phyloP scores from a whole-genome alignment of 2,888 invertebrate genomes.

The Trichopoda pennipes region DNA sequence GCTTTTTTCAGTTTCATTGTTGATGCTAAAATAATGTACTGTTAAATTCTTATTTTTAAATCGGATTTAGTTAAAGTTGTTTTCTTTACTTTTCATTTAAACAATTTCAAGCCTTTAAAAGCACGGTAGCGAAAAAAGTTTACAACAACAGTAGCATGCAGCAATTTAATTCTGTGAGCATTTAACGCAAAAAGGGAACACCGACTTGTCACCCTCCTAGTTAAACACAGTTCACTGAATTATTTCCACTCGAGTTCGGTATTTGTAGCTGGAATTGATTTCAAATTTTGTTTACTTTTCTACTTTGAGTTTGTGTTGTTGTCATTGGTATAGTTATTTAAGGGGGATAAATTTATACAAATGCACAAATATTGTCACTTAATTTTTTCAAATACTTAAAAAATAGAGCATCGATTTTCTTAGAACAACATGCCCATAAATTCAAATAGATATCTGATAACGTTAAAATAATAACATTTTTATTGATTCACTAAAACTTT shows the following conservation, averaged over 20 bases:
- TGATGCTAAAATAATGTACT: conserved; percentile 26
- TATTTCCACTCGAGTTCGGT: conserved; percentile 61
- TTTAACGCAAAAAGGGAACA: conserved; percentile 56
- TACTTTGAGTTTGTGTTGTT: conserved; percentile 22
- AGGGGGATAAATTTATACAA: too few relatives aligned
- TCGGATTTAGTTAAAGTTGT: conserved; percentile 55
- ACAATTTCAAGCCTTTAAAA: conserved; percentile 37
- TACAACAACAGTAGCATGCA: conserved; percentile 26
- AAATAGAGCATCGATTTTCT: not conserved
- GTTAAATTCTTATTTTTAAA: conserved; percentile 55
- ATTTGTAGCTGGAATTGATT: conserved; percentile 61
- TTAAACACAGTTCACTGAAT: conserved; percentile 64
- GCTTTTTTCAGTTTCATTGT: not conserved
- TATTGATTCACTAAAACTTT: too few relatives aligned
- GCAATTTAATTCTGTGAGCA: conserved; percentile 49
- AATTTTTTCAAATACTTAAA: not conserved
- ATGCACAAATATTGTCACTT: not conserved
- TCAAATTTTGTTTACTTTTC: conserved; percentile 25
- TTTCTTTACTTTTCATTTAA: conserved; percentile 7
- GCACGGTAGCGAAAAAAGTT: not conserved
- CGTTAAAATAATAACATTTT: too few relatives aligned
- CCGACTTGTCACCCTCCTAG: conserved; percentile 60
- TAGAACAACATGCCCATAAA: too few relatives aligned
- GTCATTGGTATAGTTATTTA: conserved; percentile 20
- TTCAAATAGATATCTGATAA: too few relatives aligned